phyloP scores from a whole-genome alignment of 2,797 vertebrate species.

The Phrynocephalus forsythii region DNA sequence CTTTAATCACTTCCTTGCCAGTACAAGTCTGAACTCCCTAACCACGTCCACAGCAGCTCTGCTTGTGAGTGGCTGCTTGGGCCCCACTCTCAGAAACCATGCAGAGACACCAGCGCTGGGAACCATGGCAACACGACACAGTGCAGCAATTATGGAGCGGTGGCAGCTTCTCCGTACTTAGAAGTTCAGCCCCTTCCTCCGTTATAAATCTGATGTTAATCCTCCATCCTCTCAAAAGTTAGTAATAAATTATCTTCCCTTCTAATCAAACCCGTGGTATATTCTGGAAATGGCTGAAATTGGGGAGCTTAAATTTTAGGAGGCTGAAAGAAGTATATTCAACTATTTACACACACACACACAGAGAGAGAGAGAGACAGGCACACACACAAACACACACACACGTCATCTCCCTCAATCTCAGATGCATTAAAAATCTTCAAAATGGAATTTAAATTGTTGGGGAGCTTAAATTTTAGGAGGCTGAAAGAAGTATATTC shows the following conservation, averaged over 20 bases:
- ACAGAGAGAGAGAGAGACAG: no score
- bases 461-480: background rate
- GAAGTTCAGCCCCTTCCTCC: constrained; percentile 50
- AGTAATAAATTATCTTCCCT: background rate
- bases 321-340: constrained; percentile 6
- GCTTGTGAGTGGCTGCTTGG: constrained; percentile 26
- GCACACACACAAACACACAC: no score
- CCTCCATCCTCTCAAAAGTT: constrained; percentile 12
- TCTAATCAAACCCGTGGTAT: background rate
- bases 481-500: constrained; percentile 4
- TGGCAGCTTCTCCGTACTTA: constrained; percentile 47
- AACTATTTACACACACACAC: background rate
- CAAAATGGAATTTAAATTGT: constrained; percentile 31
- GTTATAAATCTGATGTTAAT: constrained; percentile 4
- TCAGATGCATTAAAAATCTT: background rate
- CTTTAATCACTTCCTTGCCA: constrained; percentile 54
- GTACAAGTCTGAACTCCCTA: constrained; percentile 66
- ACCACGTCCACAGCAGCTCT: constrained; percentile 63
- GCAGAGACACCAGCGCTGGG: constrained; percentile 52
- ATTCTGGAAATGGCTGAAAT: background rate
- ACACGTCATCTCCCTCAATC: background rate
- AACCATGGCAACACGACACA: constrained; percentile 70
- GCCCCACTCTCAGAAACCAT: constrained; percentile 59
- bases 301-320: background rate
- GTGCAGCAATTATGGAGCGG: constrained; percentile 55